Conservation (phyloP, 2,113 vertebrate genomes). For the Hiodon alosoides region DNA sequence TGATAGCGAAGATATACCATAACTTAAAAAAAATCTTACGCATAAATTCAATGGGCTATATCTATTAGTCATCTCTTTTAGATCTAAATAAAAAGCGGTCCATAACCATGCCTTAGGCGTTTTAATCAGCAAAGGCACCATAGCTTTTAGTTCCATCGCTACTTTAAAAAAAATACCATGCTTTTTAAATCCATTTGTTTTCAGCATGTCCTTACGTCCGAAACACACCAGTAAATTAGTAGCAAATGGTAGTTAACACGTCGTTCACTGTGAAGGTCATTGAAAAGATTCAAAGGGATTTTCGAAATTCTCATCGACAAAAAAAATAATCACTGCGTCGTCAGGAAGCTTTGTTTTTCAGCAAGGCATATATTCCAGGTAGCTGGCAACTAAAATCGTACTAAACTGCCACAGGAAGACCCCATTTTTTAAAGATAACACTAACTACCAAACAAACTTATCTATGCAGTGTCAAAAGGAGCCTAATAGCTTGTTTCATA, state of each 20-base stretch:
- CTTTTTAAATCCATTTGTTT: too few relatives aligned
- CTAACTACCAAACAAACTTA: not conserved
- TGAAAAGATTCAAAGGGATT: slow-evolving; percentile 1
- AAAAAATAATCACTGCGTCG: slow-evolving; percentile 3
- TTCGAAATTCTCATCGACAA: not conserved
- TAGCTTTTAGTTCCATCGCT: too few relatives aligned
- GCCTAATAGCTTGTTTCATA: too few relatives aligned
- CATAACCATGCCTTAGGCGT: too few relatives aligned
- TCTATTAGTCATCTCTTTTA: too few relatives aligned
- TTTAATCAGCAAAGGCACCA: too few relatives aligned
- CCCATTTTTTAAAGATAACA: not conserved
- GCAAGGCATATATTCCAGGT: not conserved
- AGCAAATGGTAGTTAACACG: not conserved
- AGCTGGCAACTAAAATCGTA: not conserved
- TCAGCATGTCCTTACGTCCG: too few relatives aligned
- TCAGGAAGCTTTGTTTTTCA: slow-evolving; percentile 10
- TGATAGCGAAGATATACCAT: too few relatives aligned
- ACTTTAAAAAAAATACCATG: too few relatives aligned
- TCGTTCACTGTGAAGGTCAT: slow-evolving; percentile 14
- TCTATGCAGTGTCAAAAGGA: not conserved
- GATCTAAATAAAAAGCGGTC: too few relatives aligned
- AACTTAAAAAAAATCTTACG: too few relatives aligned
- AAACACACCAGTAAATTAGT: not conserved
- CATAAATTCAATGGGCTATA: too few relatives aligned
- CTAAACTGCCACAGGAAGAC: not conserved